Evolutionary conservation across 2,797 vertebrate species (phyloP), one percentile per base, ranked within the genome.

Genomic region (Danio tinwini): DNA sequence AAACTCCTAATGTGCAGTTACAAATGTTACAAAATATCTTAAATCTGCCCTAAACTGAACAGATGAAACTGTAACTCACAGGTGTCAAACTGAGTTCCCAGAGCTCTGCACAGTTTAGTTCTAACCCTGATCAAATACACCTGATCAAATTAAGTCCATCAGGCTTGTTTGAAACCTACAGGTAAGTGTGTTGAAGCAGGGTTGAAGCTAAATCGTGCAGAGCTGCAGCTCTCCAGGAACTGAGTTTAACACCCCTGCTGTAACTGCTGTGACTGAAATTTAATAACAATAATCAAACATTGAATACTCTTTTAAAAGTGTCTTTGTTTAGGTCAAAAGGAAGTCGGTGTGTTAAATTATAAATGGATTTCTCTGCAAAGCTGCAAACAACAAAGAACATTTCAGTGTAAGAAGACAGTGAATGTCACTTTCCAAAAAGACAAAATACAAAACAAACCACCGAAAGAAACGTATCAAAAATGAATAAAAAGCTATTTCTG

Each of bases 221-320:
- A n/a, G n/a, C n/a, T n/a, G n/a, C n/a, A n/a, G n/a, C n/a, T n/a
- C n/a, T n/a, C n/a, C n/a, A n/a, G n/a, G n/a, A n/a, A n/a, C n/a
- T n/a, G n/a, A n/a, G n/a, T n/a, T n/a, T n/a, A n/a, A n/a, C n/a
- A n/a, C n/a, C n/a, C n/a, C n/a, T n/a, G n/a, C n/a, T n/a, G n/a
- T n/a, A n/a, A n/a, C n/a, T 59, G 65, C 62, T 37, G 53, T n/a
- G n/a, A n/a, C n/a, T n/a, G 44, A 56, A 71, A 81, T 70, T 13
- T 65, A 78, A 75, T 12, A 5, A 58, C 90, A 88, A 90, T 82
- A 72, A 55, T 84, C 63, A 78, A 86, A 82, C 81, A 87, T 89
- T 71, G 81, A 80, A 70, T 42, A 84, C 88, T n/a, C 87, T 84
- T 87, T 78, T 82, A 89, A 86, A 88, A 87, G 71, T 47, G 39